Evolutionary conservation across 2,797 vertebrate species (phyloP).

Genomic region (Sphaeramia orbicularis): DNA sequence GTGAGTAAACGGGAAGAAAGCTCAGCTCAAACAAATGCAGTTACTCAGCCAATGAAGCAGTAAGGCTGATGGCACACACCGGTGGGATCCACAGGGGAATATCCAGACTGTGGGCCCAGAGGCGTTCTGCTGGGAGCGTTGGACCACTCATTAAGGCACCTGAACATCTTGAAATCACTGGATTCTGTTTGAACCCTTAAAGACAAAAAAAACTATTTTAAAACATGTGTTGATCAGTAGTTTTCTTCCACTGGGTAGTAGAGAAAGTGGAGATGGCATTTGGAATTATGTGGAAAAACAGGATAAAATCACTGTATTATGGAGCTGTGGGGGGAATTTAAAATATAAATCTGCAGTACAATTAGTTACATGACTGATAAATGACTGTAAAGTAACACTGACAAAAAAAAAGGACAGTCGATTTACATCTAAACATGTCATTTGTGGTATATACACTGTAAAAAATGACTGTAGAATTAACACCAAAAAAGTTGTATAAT

Average conservation of each 20-base stretch:
- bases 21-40: constrained; percentile 82
- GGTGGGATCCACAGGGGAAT: constrained; percentile 56
- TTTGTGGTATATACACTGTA: too few species aligned
- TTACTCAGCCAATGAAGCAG: constrained; percentile 68
- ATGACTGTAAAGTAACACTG: too few species aligned
- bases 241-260: not conserved
- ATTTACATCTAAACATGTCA: too few species aligned
- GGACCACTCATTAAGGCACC: constrained; percentile 61
- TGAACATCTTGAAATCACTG: constrained; percentile 46
- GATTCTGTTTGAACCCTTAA: constrained; percentile 23
- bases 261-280: constrained; percentile 1
- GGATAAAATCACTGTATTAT: constrained; percentile 1
- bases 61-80: constrained; percentile 46
- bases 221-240: constrained; percentile 8
- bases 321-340: too few species aligned
- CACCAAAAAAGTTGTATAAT: too few species aligned
- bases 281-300: constrained; percentile 1
- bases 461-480: too few species aligned
- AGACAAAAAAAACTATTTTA: constrained; percentile 18
- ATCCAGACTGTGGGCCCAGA: constrained; percentile 47
- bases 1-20: constrained; percentile 82
- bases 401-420: too few species aligned
- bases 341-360: too few species aligned
- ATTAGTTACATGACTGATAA: too few species aligned
- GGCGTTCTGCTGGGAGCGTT: constrained; percentile 55